Conservation (phyloP, 2,888 invertebrate species). For the Melanophora roralis region DNA sequence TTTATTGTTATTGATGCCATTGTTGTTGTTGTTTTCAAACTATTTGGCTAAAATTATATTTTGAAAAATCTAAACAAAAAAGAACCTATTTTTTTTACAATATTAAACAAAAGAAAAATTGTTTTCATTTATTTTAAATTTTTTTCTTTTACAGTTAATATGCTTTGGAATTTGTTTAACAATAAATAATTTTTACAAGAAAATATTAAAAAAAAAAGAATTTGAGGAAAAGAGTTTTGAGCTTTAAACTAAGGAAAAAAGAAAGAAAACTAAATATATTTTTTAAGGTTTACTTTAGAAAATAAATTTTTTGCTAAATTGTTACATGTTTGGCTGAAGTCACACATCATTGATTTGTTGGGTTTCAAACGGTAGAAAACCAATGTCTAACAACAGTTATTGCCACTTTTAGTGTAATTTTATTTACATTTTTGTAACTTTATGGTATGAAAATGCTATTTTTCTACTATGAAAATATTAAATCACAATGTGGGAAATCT, state of each 20-base stretch:
- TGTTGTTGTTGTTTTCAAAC: conserved; percentile 4
- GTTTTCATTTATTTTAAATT: background rate
- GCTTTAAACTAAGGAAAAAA: background rate
- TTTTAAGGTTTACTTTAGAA: too few species aligned
- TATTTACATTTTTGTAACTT: background rate
- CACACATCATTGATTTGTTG: conserved; percentile 59
- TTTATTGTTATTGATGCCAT: background rate
- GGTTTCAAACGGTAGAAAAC: background rate
- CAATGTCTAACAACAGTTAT: background rate
- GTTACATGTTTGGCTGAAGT: conserved; percentile 20
- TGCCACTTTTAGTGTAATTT: background rate
- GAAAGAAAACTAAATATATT: conserved; percentile 11
- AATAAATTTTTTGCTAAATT: conserved; percentile 29
- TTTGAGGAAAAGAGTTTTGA: too few species aligned
- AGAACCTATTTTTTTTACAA: background rate
- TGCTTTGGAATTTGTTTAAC: conserved; percentile 45
- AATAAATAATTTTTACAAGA: background rate
- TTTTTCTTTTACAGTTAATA: conserved; percentile 44
- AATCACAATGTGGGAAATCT: conserved; percentile 58
- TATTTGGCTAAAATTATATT: conserved; percentile 37
- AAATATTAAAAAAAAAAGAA: too few species aligned
- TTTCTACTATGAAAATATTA: conserved; percentile 36
- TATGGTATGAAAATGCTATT: conserved; percentile 22
- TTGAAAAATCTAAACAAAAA: background rate
- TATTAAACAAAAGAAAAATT: background rate